These are phyloP conservation scores for Hemithea aestivaria DNA, from an alignment of 2,888 invertebrate genomes.

Conservation along the genomic window DNA sequence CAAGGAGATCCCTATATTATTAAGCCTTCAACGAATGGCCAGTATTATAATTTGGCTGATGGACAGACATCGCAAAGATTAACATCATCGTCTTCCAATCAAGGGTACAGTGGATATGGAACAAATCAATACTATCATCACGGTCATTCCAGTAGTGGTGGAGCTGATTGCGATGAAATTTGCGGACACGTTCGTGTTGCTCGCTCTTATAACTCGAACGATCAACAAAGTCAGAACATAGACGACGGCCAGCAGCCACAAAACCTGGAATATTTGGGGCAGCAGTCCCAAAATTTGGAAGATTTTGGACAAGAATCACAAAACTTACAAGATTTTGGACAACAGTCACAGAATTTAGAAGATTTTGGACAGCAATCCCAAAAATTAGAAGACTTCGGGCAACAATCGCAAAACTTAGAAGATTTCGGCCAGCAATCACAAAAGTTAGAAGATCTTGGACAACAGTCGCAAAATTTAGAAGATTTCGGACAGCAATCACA, in stretches of 20 bases:
- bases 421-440: conserved; percentile 34
- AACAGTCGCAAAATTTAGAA: conserved; percentile 38
- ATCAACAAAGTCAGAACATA: conserved; percentile 28
- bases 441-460: conserved; percentile 28
- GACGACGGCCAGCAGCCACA: conserved; percentile 26
- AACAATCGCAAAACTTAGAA: conserved; percentile 22
- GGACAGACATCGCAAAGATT: conserved; percentile 48
- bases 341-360: conserved; percentile 10
- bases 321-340: conserved; percentile 11
- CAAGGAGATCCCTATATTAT: conserved; percentile 74
- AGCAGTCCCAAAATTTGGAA: conserved; percentile 27
- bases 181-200: conserved; percentile 52
- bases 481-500: conserved; percentile 42
- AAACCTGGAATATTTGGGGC: conserved; percentile 29
- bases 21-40: conserved; percentile 45
- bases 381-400: conserved; percentile 22
- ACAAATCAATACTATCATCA: conserved; percentile 45
- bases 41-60: conserved; percentile 23
- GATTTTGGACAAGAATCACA: conserved; percentile 16
- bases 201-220: conserved; percentile 42
- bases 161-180: conserved; percentile 47
- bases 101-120: conserved; percentile 31
- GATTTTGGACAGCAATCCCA: conserved; percentile 27
- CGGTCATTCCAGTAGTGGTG: conserved; percentile 30
- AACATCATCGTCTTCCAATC: conserved; percentile 38